Evolutionary conservation across 2,797 vertebrate species (phyloP).

Genomic region (Chiroxiphia lanceolata): DNA sequence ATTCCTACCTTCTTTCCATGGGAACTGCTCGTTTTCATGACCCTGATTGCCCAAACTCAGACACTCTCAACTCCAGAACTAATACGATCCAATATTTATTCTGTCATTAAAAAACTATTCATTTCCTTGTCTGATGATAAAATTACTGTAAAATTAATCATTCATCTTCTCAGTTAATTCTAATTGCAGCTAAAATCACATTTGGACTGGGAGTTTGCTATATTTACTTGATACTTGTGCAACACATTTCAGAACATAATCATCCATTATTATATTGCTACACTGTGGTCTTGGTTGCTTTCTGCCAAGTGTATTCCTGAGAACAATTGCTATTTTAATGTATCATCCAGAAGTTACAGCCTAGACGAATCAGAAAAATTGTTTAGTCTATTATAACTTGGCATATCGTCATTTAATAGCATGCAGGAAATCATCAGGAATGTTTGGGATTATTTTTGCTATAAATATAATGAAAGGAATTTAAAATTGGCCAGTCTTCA

Average conservation of each 20-base stretch:
- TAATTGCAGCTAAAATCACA: conserved; percentile 46
- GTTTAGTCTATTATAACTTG: conserved; percentile 58
- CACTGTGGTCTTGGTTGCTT: background rate
- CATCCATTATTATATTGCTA: conserved; percentile 37
- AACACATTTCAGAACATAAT: conserved; percentile 41
- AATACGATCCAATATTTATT: conserved; percentile 40
- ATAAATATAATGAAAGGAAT: conserved; percentile 28
- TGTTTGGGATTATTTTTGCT: conserved; percentile 30
- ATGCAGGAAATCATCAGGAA: conserved; percentile 29
- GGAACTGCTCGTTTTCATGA: background rate
- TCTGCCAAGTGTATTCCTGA: conserved; percentile 20
- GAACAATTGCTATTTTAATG: conserved; percentile 41
- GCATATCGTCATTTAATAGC: conserved; percentile 41
- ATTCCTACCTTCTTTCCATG: background rate
- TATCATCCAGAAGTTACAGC: conserved; percentile 8
- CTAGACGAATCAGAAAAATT: conserved; percentile 41
- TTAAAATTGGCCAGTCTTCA: conserved; percentile 10
- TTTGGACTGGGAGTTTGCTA: conserved; percentile 28
- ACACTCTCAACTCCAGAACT: background rate
- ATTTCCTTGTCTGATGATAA: conserved; percentile 44
- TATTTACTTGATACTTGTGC: conserved; percentile 41
- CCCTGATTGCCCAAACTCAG: background rate
- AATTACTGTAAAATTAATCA: conserved; percentile 52
- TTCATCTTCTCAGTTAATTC: conserved; percentile 65
- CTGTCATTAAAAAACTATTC: conserved; percentile 7